These are phyloP conservation scores for Aeoliscus strigatus DNA, from an alignment of 2,797 vertebrate species.

Conservation along the genomic window DNA sequence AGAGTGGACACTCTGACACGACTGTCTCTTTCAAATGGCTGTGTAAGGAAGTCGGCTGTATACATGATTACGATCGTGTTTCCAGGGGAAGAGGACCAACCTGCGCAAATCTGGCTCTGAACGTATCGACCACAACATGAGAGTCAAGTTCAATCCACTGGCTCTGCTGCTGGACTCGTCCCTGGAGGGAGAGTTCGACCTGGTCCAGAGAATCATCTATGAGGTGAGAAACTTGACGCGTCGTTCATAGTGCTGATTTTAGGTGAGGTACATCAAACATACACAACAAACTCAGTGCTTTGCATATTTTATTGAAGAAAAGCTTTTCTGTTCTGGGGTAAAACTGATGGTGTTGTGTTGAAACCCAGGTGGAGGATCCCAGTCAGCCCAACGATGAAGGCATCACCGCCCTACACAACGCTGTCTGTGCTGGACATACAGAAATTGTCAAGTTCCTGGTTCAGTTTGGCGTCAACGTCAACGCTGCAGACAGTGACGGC, in stretches of 20 bases:
- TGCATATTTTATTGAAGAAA: no score
- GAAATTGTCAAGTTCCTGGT: conserved; percentile 97
- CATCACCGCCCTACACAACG: conserved; percentile 95
- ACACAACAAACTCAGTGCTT: no score
- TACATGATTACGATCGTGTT: conserved; percentile 19
- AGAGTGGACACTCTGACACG: neutral
- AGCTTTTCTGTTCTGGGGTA: conserved; percentile 3
- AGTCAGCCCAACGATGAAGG: conserved; percentile 95
- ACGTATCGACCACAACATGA: conserved; percentile 88
- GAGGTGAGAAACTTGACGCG: conserved; percentile 84
- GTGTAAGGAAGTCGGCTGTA: conserved; percentile 6
- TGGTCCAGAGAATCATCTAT: conserved; percentile 97
- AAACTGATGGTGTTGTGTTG: no score
- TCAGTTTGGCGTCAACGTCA: conserved; percentile 94
- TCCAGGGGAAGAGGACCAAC: conserved; percentile 93
- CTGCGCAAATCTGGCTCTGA: conserved; percentile 89
- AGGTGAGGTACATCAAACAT: no score
- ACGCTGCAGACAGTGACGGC: conserved; percentile 94
- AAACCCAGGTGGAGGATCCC: conserved; percentile 88
- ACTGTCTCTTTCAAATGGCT: neutral
- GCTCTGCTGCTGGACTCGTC: conserved; percentile 94
- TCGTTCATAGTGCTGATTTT: neutral
- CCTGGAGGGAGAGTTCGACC: conserved; percentile 94
- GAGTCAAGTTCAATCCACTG: conserved; percentile 95
- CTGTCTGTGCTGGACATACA: conserved; percentile 93